Evolutionary conservation across 2,888 invertebrate species (phyloP), one percentile per base, ranked within the genome.

Genomic region (Argyresthia albistria): DNA sequence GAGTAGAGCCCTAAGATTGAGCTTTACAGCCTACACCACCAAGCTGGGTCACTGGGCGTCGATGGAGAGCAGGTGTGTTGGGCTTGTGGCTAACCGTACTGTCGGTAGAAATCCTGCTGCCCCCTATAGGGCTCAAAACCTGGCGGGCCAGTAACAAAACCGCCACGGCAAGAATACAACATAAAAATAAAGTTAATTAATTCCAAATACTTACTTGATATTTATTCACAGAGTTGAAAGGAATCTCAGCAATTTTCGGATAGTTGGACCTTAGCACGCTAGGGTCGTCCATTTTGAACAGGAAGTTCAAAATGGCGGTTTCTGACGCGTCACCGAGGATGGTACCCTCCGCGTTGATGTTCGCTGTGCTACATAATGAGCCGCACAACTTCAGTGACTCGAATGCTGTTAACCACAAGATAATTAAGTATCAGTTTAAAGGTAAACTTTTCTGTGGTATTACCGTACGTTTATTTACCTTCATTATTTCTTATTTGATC

Each of bases 171-270:
- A n/a, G n/a, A n/a, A n/a, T n/a, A n/a, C n/a, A n/a, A n/a, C n/a
- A n/a, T n/a, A n/a, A n/a, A n/a, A n/a, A n/a, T n/a, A n/a, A n/a
- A n/a, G n/a, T n/a, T n/a, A n/a, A n/a, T n/a, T n/a, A n/a, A n/a
- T 35, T 1, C 16, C 1, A 7, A 16, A 11, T 37, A 56, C 65
- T 65, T 63, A 82, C 84, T 89, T 97, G 96, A 77, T 95, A 97
- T 80, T 97, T 97, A 86, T 97, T 97, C 54, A 93, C 93, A 0
- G 97, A 97, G 77, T 97, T 97, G 88, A 97, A 97, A 43, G 97
- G 97, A 72, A 97, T 90, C 88, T 97, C 97, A 63, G 93, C 93
- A 1, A 94, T 91, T 80, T 97, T 97, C 70, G 93, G 94, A 80
- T 93, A 95, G 58, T 91, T 91, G 58, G 90, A 89, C 59, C 96